Conservation (phyloP, 2,888 invertebrate genomes). For the Tetranychus piercei region DNA sequence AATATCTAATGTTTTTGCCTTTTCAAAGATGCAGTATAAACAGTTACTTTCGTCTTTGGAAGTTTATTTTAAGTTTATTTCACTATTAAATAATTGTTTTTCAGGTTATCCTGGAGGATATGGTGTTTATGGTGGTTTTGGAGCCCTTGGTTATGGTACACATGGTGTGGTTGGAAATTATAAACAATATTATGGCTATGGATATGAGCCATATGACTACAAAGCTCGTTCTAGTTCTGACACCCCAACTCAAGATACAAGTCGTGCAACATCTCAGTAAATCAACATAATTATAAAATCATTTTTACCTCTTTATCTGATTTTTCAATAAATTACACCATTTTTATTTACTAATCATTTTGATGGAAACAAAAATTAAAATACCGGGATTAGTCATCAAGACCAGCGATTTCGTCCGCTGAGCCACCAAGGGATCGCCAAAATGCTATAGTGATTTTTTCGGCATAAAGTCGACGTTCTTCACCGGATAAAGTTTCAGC, state of each 20-base stretch:
- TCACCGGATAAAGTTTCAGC: slow-evolving; percentile 44
- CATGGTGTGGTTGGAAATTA: not conserved
- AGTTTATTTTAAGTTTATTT: not conserved
- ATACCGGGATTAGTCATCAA: slow-evolving; percentile 26
- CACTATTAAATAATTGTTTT: not conserved
- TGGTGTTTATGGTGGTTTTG: slow-evolving; percentile 4
- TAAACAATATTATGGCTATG: slow-evolving; percentile 7
- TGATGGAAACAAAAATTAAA: not conserved
- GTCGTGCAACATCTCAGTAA: not conserved
- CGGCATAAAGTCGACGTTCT: slow-evolving; percentile 48
- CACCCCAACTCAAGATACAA: not conserved
- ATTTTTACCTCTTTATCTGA: not conserved
- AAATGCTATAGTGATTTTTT: slow-evolving; percentile 47
- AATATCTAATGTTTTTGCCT: not conserved
- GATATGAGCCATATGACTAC: not conserved
- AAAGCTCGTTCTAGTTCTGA: not conserved
- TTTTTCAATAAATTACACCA: not conserved
- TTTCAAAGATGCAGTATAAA: not conserved
- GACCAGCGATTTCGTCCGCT: slow-evolving; percentile 43
- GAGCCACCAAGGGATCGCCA: slow-evolving; percentile 56
- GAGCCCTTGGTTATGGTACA: not conserved
- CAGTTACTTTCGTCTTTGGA: not conserved
- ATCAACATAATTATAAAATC: not conserved
- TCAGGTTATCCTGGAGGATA: slow-evolving; percentile 7
- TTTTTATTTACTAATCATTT: not conserved